These are phyloP conservation scores for Heteromormyrus szaboi DNA, from an alignment of 2,797 vertebrate genomes.

Conservation along the genomic window DNA sequence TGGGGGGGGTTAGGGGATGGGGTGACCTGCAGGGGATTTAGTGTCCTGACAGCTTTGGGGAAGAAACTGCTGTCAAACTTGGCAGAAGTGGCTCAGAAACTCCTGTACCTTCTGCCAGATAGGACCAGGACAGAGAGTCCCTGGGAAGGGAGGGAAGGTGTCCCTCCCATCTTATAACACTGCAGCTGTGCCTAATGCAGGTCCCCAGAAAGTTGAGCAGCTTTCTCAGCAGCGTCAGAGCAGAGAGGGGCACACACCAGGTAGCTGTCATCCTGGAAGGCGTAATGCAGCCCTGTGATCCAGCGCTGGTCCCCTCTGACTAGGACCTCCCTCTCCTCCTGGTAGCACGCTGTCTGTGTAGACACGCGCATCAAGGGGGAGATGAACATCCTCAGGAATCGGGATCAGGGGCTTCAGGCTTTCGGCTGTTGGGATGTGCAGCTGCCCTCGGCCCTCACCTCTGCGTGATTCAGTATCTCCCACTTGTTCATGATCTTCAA, in stretches of 20 bases:
- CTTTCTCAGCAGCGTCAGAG: background rate
- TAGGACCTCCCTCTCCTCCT: constrained; percentile 78
- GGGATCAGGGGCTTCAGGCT: background rate
- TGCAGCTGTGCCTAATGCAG: background rate
- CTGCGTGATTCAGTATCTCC: constrained; percentile 74
- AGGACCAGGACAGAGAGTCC: background rate
- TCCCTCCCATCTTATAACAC: background rate
- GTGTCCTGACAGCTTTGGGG: background rate
- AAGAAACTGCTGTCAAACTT: background rate
- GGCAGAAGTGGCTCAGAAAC: background rate
- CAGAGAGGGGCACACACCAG: constrained; percentile 55
- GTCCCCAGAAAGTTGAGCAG: background rate
- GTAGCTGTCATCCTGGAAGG: constrained; percentile 80
- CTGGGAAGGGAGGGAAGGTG: background rate
- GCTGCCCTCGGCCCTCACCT: constrained; percentile 47
- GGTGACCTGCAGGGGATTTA: background rate
- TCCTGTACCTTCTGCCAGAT: background rate
- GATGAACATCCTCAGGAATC: background rate
- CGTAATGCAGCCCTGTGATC: constrained; percentile 80
- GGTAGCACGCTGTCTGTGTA: constrained; percentile 71
- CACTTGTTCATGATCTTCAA: constrained; percentile 87
- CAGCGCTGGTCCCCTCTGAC: constrained; percentile 72
- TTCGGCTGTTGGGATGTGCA: no score
- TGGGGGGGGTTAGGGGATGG: background rate
- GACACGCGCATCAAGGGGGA: background rate